These are phyloP conservation scores for Cydia fagiglandana DNA, from an alignment of 1,140 invertebrate genomes.

Conservation along the genomic window DNA sequence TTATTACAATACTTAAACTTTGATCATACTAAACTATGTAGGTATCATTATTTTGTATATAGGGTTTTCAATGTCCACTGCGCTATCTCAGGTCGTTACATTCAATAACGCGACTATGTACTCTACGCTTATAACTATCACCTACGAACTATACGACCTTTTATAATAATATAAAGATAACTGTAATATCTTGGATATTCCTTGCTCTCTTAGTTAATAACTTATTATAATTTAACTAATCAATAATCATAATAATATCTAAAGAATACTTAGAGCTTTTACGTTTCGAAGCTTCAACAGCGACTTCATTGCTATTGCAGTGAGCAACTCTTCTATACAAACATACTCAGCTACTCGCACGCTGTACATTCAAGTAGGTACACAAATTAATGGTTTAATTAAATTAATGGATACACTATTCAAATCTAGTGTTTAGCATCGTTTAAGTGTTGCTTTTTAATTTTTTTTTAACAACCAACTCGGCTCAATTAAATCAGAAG, in stretches of 20 bases:
- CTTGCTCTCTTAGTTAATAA: constrained; percentile 68
- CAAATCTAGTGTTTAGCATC: not conserved
- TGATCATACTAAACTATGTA: no score
- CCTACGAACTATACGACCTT: constrained; percentile 54
- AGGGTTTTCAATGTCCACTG: no score
- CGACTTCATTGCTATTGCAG: constrained; percentile 55
- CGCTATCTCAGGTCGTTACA: constrained; percentile 53
- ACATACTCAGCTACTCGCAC: not conserved
- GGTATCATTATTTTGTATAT: no score
- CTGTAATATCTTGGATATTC: constrained; percentile 76
- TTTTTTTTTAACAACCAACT: no score
- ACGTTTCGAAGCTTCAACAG: constrained; percentile 44
- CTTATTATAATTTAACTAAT: constrained; percentile 74
- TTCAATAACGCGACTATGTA: constrained; percentile 52
- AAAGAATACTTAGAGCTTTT: constrained; percentile 74
- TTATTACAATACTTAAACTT: no score
- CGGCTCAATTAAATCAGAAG: no score
- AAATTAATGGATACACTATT: not conserved
- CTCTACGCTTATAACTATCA: constrained; percentile 56
- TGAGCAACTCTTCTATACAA: constrained; percentile 59
- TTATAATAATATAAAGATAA: constrained; percentile 61
- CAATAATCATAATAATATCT: constrained; percentile 53
- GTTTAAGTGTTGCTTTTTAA: no score
- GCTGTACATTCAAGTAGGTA: not conserved
- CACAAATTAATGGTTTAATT: not conserved